Conservation (phyloP, 2,113 vertebrate species). For the Bufo gargarizans region DNA sequence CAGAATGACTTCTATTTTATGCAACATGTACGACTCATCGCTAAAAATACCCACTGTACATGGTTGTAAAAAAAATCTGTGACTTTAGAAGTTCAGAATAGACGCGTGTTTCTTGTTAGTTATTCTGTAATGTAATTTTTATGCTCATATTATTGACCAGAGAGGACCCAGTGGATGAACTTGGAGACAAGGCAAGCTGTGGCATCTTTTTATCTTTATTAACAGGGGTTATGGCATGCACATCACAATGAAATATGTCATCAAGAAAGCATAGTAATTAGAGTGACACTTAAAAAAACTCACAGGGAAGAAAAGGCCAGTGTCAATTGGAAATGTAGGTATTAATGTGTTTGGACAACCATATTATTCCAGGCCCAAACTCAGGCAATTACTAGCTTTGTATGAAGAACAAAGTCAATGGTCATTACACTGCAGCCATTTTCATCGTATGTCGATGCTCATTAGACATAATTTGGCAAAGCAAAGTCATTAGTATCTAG, state of each 20-base stretch:
- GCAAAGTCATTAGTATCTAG: conserved; percentile 20
- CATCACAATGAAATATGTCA: not conserved
- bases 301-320: not conserved
- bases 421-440: conserved; percentile 1
- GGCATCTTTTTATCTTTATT: not conserved
- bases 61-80: conserved; percentile 30
- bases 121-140: conserved; percentile 8
- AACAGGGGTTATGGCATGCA: not conserved
- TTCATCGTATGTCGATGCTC: not conserved
- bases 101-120: conserved; percentile 10
- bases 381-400: conserved; percentile 12
- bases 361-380: not conserved
- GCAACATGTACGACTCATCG: conserved; percentile 68
- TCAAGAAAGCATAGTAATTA: conserved; percentile 22
- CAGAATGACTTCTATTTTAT: conserved; percentile 76
- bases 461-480: conserved; percentile 32
- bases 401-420: conserved; percentile 12
- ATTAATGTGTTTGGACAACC: conserved; percentile 12
- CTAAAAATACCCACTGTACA: conserved; percentile 62
- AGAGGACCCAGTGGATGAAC: not conserved
- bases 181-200: not conserved
- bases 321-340: not conserved
- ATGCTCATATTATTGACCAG: conserved; percentile 22
- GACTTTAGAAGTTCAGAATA: conserved; percentile 25
- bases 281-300: not conserved